phyloP scores from a whole-genome alignment of 2,113 vertebrate genomes.

The Pelobates fuscus region DNA sequence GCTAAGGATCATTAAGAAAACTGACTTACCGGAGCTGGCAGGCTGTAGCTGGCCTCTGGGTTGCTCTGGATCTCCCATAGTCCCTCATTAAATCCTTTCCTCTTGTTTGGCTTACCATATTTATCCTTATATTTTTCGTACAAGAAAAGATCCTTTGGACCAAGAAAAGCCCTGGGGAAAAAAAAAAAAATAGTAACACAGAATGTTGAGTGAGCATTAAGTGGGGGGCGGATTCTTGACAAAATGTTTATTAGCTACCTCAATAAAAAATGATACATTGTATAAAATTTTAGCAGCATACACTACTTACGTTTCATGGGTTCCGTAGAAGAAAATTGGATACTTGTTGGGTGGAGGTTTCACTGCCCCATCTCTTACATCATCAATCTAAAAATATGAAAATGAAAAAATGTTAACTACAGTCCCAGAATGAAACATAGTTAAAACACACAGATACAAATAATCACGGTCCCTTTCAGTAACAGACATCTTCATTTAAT shows the following conservation, averaged over 20 bases:
- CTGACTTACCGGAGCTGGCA: conserved; percentile 82
- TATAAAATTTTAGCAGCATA: no score
- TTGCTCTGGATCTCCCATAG: conserved; percentile 98
- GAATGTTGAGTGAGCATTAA: not conserved
- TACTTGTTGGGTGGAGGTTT: conserved; percentile 97
- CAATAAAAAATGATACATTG: no score
- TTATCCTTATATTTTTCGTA: conserved; percentile 94
- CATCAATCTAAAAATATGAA: conserved; percentile 83
- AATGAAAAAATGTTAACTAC: conserved; percentile 44
- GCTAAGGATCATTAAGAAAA: no score
- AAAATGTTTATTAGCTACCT: no score
- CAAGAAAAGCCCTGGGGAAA: conserved; percentile 86
- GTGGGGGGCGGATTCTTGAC: no score
- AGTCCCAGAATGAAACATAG: not conserved
- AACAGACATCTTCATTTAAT: not conserved
- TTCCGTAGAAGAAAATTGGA: conserved; percentile 97
- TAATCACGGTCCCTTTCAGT: conserved; percentile 18
- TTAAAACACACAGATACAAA: conserved; percentile 7
- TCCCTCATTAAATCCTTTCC: conserved; percentile 98
- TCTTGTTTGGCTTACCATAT: conserved; percentile 96
- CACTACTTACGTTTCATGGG: conserved; percentile 74
- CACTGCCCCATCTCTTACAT: conserved; percentile 93
- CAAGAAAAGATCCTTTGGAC: conserved; percentile 92
- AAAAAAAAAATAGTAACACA: conserved; percentile 46
- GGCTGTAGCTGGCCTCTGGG: conserved; percentile 93